Evolutionary conservation across 2,797 vertebrate species (phyloP).

Genomic region (Hephaestus fuliginosus): DNA sequence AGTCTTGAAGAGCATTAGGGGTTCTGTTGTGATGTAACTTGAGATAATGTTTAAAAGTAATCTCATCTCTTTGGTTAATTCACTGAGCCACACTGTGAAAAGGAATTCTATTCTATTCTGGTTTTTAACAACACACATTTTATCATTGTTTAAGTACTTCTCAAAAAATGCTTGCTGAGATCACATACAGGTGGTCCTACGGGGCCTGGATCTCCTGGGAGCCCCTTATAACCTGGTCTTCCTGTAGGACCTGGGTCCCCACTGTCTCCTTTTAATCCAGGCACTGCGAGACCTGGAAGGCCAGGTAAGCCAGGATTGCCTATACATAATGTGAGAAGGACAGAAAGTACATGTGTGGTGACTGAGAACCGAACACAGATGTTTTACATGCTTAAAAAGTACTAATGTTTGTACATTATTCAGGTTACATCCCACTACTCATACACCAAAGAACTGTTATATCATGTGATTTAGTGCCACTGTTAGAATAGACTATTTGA

Average conservation of each 20-base stretch:
- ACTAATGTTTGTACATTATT: neutral
- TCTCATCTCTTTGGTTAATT: neutral
- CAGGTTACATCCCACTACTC: neutral
- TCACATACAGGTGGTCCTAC: slow-evolving; percentile 83
- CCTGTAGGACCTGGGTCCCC: slow-evolving; percentile 85
- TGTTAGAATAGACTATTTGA: neutral
- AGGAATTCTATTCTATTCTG: neutral
- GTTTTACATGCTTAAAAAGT: neutral
- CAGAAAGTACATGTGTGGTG: neutral
- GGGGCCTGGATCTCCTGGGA: slow-evolving; percentile 85
- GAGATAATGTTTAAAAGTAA: neutral
- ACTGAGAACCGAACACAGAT: neutral
- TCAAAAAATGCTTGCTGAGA: neutral
- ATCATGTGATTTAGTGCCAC: neutral
- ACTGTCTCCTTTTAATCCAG: slow-evolving; percentile 86
- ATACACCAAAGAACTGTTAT: neutral
- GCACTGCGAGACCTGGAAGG: slow-evolving; percentile 82
- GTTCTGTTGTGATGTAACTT: neutral
- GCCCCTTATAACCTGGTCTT: slow-evolving; percentile 52
- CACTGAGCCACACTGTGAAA: neutral
- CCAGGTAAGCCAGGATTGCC: slow-evolving; percentile 76
- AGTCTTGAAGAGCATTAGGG: neutral
- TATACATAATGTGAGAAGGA: slow-evolving; percentile 22
- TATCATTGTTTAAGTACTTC: neutral
- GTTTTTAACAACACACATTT: neutral